Evolutionary conservation across 23 tunicate genomes (phyloP), one percentile per base, ranked within the genome.

Genomic region (Oikopleura albicans): DNA sequence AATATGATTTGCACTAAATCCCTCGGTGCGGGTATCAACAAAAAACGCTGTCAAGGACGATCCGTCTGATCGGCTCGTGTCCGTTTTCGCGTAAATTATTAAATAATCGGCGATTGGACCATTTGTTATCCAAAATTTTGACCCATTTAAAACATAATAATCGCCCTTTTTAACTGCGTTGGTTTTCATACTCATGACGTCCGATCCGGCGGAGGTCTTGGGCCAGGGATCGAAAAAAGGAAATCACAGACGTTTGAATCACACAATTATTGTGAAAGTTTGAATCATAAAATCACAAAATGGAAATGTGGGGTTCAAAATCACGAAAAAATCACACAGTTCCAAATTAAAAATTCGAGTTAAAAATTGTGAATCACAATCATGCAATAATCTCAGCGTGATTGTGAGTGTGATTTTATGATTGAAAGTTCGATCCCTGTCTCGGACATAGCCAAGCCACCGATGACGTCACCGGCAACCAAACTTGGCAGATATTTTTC

Each of bases 91-190:
- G 40, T 66, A 75, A 0, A 87, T 83, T n/a, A 87, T 75, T 12
- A 85, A 0, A 38, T 85, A 2, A 40, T 87, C 87, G 29, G 87
- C 87, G 29, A 85, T 75, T 35, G 75, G 87, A 4, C 87, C 89
- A 40, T 87, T 87, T 33, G 89, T 87, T 22, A 87, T 87, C 84
- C 84, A 87, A 40, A 76, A 86, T 41, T 87, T 87, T 34, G 34
- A 38, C 40, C 89, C 89, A 35, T 87, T 87, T 39, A 85, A 39
- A n/a, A 87, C 57, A 31, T 85, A 87, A 39, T 85, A 40, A 40
- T 87, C 87, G 0, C 89, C 89, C 1, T 87, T 83, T 40, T 86
- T 85, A 1, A 66, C 87, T 0, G 89, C 89, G 37, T 40, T 87
- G 0, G 66, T 37, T 40, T 40, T 86, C 87, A 66, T 85, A 0